These are phyloP conservation scores for Leucophora obtusa DNA, from an alignment of 2,888 invertebrate species.

Conservation along the genomic window DNA sequence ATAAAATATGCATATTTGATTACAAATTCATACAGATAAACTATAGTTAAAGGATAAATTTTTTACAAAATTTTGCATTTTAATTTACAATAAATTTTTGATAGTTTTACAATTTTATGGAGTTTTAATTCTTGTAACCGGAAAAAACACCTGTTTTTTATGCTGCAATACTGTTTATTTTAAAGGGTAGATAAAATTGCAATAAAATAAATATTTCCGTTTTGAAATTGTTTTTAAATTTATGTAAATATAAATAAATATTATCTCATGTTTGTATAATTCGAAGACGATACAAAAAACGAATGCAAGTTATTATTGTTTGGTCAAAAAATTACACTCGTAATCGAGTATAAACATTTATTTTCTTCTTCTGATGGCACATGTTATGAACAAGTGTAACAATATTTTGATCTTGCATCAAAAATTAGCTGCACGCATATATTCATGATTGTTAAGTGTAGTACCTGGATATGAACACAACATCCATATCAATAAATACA, in stretches of 20 bases:
- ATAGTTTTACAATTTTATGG: background rate
- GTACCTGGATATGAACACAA: background rate
- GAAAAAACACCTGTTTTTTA: conserved; percentile 2
- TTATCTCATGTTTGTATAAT: conserved; percentile 53
- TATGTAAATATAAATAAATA: conserved; percentile 57
- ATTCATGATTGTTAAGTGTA: conserved; percentile 32
- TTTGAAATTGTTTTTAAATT: conserved; percentile 71
- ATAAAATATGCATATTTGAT: too few relatives aligned
- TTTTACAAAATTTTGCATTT: too few relatives aligned
- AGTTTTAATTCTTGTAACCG: background rate
- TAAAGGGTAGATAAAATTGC: conserved; percentile 65
- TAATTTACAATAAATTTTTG: too few relatives aligned
- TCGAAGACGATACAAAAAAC: background rate
- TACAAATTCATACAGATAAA: too few relatives aligned
- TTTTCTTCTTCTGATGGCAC: conserved; percentile 50
- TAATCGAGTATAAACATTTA: conserved; percentile 31
- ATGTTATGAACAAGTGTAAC: conserved; percentile 58
- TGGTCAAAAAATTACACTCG: conserved; percentile 30
- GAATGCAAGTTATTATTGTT: background rate
- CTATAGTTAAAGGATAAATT: too few relatives aligned
- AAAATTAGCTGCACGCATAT: conserved; percentile 62
- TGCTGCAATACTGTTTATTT: background rate
- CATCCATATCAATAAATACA: conserved; percentile 35
- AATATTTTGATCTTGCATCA: conserved; percentile 62
- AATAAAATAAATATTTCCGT: conserved; percentile 77